These are phyloP conservation scores for Cerastoderma edule DNA, from an alignment of 2,888 invertebrate genomes.

Conservation along the genomic window DNA sequence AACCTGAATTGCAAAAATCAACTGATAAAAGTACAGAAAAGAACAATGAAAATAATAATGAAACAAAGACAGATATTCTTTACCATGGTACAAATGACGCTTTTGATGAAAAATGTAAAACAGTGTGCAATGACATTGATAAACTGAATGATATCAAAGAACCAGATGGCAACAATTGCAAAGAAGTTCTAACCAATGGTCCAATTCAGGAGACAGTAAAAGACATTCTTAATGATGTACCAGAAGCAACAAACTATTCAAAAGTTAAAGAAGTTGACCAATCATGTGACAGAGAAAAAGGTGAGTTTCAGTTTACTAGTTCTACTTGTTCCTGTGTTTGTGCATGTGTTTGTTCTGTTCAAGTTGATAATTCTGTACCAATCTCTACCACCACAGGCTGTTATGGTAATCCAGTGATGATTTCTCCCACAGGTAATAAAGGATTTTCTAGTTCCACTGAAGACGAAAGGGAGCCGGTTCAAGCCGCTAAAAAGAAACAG, in stretches of 20 bases:
- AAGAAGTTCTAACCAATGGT: too few relatives aligned
- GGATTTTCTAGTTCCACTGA: conserved; percentile 52
- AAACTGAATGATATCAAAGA: background rate
- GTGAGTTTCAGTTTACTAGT: conserved; percentile 34
- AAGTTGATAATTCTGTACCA: conserved; percentile 1
- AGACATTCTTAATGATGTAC: too few relatives aligned
- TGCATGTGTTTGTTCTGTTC: conserved; percentile 30
- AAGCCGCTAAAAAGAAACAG: background rate
- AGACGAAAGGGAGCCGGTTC: conserved; percentile 27
- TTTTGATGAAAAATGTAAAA: background rate
- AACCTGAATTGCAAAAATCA: background rate
- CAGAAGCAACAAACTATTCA: too few relatives aligned
- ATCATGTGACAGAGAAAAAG: conserved; percentile 6
- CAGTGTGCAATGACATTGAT: background rate
- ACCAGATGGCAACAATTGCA: background rate
- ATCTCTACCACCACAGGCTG: too few relatives aligned
- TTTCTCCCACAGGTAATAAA: conserved; percentile 40
- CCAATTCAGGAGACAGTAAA: background rate
- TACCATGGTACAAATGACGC: too few relatives aligned
- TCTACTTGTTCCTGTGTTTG: conserved; percentile 30
- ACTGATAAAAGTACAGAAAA: background rate
- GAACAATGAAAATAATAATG: background rate
- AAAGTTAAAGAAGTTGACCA: background rate
- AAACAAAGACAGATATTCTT: too few relatives aligned
- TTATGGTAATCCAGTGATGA: too few relatives aligned